Evolutionary conservation across 2,113 vertebrate genomes (phyloP).

Genomic region (Hystrix brachyura): DNA sequence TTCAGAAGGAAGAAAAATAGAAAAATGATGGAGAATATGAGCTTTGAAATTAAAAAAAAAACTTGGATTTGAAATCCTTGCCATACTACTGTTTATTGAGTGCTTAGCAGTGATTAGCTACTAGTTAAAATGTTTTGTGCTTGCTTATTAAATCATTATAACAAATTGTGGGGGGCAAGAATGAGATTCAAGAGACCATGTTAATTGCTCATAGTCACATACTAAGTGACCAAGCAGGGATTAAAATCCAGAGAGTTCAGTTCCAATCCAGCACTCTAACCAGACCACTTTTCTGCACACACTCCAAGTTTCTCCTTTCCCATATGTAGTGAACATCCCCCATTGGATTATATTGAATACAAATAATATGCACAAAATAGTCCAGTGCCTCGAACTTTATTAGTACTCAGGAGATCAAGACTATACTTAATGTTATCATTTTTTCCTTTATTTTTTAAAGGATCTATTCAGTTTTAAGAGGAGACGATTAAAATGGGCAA

Average conservation of each 20-base stretch:
- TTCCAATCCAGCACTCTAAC: not conserved
- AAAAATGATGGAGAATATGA: not conserved
- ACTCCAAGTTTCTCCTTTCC: not conserved
- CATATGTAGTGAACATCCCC: not conserved
- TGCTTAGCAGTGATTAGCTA: fast-evolving
- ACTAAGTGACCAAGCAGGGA: not conserved
- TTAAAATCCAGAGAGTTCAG: not conserved
- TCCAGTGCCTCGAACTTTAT: not conserved
- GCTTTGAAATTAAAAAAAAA: not conserved
- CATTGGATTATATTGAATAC: not conserved
- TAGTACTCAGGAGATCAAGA: not conserved
- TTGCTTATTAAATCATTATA: not conserved
- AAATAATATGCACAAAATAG: not conserved
- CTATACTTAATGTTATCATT: not conserved
- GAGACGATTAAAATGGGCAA: not conserved
- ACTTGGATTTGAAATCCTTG: not conserved
- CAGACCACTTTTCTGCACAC: not conserved
- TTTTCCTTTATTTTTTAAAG: not conserved
- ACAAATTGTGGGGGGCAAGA: not conserved
- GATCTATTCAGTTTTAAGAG: not conserved
- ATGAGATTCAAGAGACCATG: not conserved
- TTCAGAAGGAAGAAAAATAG: not conserved
- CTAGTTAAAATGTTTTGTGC: not conserved
- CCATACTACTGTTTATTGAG: not conserved
- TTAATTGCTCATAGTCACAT: not conserved